Evolutionary conservation across 2,888 invertebrate genomes (phyloP), one percentile per base, ranked within the genome.

Genomic region (Ametastegia equiseti): DNA sequence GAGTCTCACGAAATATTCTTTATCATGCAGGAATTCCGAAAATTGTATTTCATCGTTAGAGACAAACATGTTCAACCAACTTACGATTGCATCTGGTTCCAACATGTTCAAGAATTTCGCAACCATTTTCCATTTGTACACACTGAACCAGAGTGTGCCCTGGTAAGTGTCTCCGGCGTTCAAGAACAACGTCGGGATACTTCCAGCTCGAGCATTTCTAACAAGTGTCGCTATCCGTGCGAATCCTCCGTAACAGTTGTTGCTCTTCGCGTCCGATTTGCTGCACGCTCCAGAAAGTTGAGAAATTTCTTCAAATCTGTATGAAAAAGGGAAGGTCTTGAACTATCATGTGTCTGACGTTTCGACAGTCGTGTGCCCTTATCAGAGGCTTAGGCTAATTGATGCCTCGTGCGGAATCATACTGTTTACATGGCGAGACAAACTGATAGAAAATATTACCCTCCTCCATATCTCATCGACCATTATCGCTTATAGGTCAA

Each of bases 141-240:
- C 92, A 6, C 95, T 95, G 92, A 96, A 98, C 96, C 97, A 98
- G 0, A 96, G 93, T 0, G 97, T 96, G 0, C 98, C 98, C 0
- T 97, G 97, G 91, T 96, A 98, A 0, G 97, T 97, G 91, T 98
- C 98, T 0, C 98, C 98, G 0, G 97, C 98, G 89, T 98, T 98
- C 19, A 98, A 93, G 88, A 97, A 97, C 4, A 98, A 89, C 0
- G 96, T 95, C 0, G 95, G 94, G 0, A 93, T 94, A 45, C 94
- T 94, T 33, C 93, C 92, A 83, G 92, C 90, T 54, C 96, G 92
- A n/a, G 94, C 95, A 87, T 94, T 93, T 57, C 95, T 94, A 1
- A 96, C 93, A 45, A 93, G 88, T 65, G 93, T 92, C 7, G 96
- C 95, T 1, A 96, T 94, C 84, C 98, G 94, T 0, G 97, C 96